Conservation (phyloP, 2,797 vertebrate species). For the Megalops cyprinoides region DNA sequence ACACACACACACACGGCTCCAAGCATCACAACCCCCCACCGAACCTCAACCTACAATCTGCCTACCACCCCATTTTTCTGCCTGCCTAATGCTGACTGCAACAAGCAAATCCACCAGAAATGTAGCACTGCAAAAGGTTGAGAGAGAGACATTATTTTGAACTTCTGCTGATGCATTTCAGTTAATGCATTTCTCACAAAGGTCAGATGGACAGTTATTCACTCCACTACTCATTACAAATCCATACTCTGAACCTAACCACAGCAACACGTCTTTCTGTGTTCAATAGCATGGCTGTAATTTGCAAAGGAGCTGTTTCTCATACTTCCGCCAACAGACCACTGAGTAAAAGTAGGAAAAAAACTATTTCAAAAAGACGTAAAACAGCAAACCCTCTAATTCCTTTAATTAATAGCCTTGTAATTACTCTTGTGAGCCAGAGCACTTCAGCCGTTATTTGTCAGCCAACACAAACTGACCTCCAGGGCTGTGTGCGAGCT, state of each 20-base stretch:
- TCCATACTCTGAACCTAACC: not conserved
- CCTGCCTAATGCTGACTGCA: not conserved
- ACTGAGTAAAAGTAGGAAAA: not conserved
- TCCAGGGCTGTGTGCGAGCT: slow-evolving; percentile 26
- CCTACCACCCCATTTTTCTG: not conserved
- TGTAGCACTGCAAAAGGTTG: not conserved
- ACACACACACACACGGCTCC: too few relatives aligned
- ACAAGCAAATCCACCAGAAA: not conserved
- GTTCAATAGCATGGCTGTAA: not conserved
- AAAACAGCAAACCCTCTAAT: slow-evolving; percentile 23
- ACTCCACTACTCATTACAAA: not conserved
- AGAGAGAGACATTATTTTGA: not conserved
- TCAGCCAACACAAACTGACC: slow-evolving; percentile 50
- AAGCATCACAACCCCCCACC: slow-evolving; percentile 25
- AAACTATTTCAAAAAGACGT: not conserved
- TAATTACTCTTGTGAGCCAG: slow-evolving; percentile 19
- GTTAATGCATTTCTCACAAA: not conserved
- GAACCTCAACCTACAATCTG: not conserved
- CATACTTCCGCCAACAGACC: not conserved
- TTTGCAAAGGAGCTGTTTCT: not conserved
- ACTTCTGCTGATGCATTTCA: not conserved
- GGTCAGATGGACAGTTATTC: not conserved
- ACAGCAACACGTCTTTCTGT: not conserved
- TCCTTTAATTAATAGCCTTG: slow-evolving; percentile 8
- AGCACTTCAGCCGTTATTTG: slow-evolving; percentile 32